Evolutionary conservation across 92 coral and sea anemone species (phyloP).

Genomic region (Pocillopora grandis): DNA sequence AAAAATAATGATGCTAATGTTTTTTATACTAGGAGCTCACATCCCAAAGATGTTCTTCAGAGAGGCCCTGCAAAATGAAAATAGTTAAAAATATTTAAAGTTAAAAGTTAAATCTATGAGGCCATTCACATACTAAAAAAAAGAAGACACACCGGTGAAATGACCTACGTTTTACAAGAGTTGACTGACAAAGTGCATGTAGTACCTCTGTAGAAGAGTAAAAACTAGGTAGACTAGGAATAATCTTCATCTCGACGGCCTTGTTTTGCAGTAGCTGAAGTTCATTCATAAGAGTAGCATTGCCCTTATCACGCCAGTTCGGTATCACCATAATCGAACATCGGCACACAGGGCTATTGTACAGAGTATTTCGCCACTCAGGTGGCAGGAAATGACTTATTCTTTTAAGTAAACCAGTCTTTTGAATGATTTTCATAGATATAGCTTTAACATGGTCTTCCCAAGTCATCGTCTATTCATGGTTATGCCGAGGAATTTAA

Average conservation of each 20-base stretch:
- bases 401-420: background rate
- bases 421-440: conserved; percentile 14
- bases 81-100: too few species aligned
- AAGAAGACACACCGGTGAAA: too few species aligned
- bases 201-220: too few species aligned
- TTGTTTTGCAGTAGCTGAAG: too few species aligned
- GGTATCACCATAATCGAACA: background rate
- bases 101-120: background rate
- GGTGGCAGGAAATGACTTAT: background rate
- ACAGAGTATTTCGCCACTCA: background rate
- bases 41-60: background rate
- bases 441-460: conserved; percentile 31
- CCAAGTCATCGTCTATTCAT: conserved; percentile 29
- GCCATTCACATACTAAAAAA: background rate
- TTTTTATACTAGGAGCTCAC: background rate
- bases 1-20: background rate
- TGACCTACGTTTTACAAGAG: background rate
- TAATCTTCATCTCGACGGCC: background rate
- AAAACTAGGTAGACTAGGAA: background rate
- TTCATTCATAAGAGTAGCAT: background rate
- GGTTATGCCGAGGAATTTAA: conserved; percentile 28
- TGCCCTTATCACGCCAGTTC: background rate
- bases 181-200: background rate
- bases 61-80: too few species aligned
- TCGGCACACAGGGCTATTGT: background rate